A percentile compares a stretch with the other conserved stretches of the same genome.
Evolutionary conservation across 2,797 vertebrate species (phyloP).

Genomic region (Sciurus carolinensis): DNA sequence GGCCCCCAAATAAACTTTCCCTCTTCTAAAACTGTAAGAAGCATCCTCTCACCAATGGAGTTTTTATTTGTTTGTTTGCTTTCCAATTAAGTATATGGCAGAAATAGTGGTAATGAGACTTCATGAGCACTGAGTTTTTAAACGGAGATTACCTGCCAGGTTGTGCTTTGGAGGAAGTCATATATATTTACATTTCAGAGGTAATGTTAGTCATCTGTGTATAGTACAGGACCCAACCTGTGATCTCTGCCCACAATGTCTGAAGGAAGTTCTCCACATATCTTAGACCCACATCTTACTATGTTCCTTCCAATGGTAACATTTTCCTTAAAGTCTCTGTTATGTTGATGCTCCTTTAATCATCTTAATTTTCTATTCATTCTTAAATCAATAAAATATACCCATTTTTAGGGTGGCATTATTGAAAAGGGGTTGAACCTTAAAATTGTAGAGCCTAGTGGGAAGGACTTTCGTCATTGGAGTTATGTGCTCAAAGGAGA

Average conservation of each 20-base stretch:
- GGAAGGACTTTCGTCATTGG: background rate
- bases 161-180: background rate
- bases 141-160: background rate
- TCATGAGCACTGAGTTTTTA: background rate
- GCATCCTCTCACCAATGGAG: background rate
- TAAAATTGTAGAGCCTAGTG: background rate
- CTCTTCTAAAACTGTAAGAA: background rate
- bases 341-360: background rate
- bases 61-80: background rate
- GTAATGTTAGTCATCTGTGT: background rate
- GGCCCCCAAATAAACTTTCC: no score
- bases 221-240: no score
- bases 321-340: background rate
- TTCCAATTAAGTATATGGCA: background rate
- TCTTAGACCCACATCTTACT: fast-evolving
- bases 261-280: background rate
- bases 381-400: background rate
- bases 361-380: background rate
- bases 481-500: no score
- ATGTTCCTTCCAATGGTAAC: background rate
- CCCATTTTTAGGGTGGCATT: background rate
- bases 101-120: background rate
- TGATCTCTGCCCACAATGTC: background rate
- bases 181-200: background rate
- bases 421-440: background rate